These are phyloP conservation scores for Takifugu ocellatus DNA, from an alignment of 2,797 vertebrate genomes.

Conservation along the genomic window DNA sequence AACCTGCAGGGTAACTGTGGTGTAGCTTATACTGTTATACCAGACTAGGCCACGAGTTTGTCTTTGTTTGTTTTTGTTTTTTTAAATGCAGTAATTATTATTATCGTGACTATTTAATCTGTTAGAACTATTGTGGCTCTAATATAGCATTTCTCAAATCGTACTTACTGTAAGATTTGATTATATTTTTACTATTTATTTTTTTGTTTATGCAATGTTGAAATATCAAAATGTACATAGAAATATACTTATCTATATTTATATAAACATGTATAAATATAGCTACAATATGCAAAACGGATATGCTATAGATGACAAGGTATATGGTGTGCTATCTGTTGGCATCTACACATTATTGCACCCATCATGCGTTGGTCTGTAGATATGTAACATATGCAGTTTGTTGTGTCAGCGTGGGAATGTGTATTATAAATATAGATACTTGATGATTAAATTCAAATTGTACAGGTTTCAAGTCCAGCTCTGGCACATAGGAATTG, in stretches of 20 bases:
- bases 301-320: slow-evolving; percentile 72
- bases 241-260: slow-evolving; percentile 81
- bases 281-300: slow-evolving; percentile 77
- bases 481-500: slow-evolving; percentile 78
- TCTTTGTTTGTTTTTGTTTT: slow-evolving; percentile 20
- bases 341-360: slow-evolving; percentile 70
- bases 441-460: slow-evolving; percentile 80
- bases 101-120: slow-evolving; percentile 69
- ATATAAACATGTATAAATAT: slow-evolving; percentile 82
- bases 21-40: slow-evolving; percentile 85
- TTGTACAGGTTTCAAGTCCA: slow-evolving; percentile 80
- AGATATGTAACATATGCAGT: slow-evolving; percentile 82
- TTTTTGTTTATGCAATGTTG: slow-evolving; percentile 80
- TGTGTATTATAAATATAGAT: slow-evolving; percentile 77
- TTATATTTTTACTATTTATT: slow-evolving; percentile 84
- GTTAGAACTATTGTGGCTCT: slow-evolving; percentile 74
- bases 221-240: slow-evolving; percentile 82
- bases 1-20: slow-evolving; percentile 85
- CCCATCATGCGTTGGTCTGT: slow-evolving; percentile 73
- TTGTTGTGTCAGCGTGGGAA: slow-evolving; percentile 71
- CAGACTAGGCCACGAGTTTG: slow-evolving; percentile 67
- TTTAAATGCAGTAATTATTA: slow-evolving; percentile 59
- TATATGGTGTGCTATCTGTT: slow-evolving; percentile 68
- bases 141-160: slow-evolving; percentile 78
- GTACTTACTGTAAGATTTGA: slow-evolving; percentile 74